A percentile compares a stretch with the other conserved stretches of the same genome.
phyloP scores from a whole-genome alignment of 2,888 invertebrate species.

The Leucoma salicis region DNA sequence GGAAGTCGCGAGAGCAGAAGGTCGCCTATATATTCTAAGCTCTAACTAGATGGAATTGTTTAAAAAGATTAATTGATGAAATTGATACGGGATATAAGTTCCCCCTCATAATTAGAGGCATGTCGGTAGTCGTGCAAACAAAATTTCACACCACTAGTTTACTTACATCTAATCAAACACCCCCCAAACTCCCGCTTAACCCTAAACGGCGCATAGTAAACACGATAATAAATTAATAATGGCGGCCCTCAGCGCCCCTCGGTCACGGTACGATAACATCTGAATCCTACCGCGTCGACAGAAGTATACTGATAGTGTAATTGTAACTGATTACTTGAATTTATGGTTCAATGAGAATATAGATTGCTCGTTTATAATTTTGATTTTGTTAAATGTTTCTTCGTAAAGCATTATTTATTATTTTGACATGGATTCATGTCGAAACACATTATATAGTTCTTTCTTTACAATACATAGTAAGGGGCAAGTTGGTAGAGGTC shows the following conservation, averaged over 20 bases:
- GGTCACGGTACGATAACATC: constrained; percentile 42
- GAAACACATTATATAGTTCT: too few species aligned
- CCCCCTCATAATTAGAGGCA: neutral
- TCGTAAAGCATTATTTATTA: too few species aligned
- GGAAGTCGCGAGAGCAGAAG: too few species aligned
- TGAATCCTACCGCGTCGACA: constrained; percentile 30
- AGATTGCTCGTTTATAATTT: too few species aligned
- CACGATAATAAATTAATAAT: constrained; percentile 48
- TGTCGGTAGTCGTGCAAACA: constrained; percentile 2
- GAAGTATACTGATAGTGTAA: constrained; percentile 28
- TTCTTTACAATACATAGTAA: too few species aligned
- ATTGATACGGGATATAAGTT: too few species aligned
- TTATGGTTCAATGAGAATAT: constrained; percentile 5
- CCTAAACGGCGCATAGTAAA: constrained; percentile 35
- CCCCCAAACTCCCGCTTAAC: constrained; percentile 12
- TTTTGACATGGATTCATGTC: too few species aligned
- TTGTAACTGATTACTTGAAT: constrained; percentile 17
- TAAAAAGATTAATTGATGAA: too few species aligned
- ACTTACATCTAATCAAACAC: constrained; percentile 7
- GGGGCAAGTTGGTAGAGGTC: too few species aligned
- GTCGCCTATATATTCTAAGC: too few species aligned
- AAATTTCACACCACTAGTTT: neutral
- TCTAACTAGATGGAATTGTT: too few species aligned
- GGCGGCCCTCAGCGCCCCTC: constrained; percentile 20
- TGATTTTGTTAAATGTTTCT: too few species aligned